A percentile compares a stretch with the other conserved stretches of the same genome.
Evolutionary conservation across 2,888 invertebrate species (phyloP).

Genomic region (Megalurothrips usitatus): DNA sequence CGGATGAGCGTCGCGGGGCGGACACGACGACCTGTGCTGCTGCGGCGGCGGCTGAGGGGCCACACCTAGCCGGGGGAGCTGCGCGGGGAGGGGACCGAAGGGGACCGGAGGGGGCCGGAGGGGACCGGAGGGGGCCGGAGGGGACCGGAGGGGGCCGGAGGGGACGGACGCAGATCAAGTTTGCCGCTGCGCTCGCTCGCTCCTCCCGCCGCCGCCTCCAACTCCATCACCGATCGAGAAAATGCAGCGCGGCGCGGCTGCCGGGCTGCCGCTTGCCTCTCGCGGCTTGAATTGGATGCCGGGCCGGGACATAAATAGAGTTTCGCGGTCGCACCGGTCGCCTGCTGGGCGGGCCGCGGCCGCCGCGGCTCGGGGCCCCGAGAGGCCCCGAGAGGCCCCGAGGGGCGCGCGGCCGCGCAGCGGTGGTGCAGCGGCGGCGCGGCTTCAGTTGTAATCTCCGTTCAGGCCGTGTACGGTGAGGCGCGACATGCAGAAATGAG

Average conservation of each 20-base stretch:
- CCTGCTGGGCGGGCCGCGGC: not conserved
- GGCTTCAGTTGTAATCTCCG: too few relatives aligned
- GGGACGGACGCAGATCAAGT: not conserved
- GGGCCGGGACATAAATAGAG: constrained; percentile 10
- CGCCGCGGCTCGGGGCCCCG: not conserved
- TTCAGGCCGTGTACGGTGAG: not conserved
- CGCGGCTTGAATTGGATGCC: not conserved
- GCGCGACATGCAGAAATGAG: not conserved
- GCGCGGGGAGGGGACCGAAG: not conserved
- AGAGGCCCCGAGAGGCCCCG: too few relatives aligned
- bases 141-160: not conserved
- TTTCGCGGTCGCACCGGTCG: not conserved
- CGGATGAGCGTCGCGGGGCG: not conserved
- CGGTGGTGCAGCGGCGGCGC: too few relatives aligned
- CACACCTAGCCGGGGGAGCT: not conserved
- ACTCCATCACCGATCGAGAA: constrained; percentile 19
- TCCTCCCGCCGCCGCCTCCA: not conserved
- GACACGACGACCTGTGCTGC: not conserved
- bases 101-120: not conserved
- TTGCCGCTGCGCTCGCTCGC: not conserved
- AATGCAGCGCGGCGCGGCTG: not conserved
- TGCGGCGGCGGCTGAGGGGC: not conserved
- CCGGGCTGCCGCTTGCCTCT: too few relatives aligned
- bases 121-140: too few relatives aligned
- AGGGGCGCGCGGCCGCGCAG: too few relatives aligned